These are phyloP conservation scores for Drosophila subpulchrella DNA, from an alignment of 1,140 invertebrate species.

Conservation along the genomic window DNA sequence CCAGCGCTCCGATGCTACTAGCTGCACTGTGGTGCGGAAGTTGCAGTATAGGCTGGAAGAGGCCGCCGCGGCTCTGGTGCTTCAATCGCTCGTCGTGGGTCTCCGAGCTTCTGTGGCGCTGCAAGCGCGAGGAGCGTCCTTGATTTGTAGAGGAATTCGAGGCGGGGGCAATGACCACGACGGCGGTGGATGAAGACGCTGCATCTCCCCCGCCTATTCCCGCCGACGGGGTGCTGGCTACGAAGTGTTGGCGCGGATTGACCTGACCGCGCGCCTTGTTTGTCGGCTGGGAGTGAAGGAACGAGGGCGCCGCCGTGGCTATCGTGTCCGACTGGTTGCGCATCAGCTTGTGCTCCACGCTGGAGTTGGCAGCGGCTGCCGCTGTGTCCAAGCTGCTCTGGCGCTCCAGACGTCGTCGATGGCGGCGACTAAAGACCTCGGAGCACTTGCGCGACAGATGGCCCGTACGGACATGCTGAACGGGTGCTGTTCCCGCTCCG, in stretches of 20 bases:
- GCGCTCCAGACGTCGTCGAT: slow-evolving; percentile 67
- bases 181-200: slow-evolving; percentile 20
- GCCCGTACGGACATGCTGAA: slow-evolving; percentile 41
- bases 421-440: slow-evolving; percentile 76
- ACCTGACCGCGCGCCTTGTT: slow-evolving; percentile 34
- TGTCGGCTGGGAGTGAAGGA: slow-evolving; percentile 54
- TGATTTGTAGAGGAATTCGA: slow-evolving; percentile 16
- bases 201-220: background rate
- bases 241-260: slow-evolving; percentile 63
- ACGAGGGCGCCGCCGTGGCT: slow-evolving; percentile 59
- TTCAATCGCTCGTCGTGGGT: slow-evolving; percentile 78
- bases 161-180: slow-evolving; percentile 45
- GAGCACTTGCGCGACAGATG: slow-evolving; percentile 75
- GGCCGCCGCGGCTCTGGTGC: slow-evolving; percentile 65
- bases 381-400: slow-evolving; percentile 72
- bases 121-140: slow-evolving; percentile 59
- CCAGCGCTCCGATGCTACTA: slow-evolving; percentile 47
- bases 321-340: slow-evolving; percentile 80
- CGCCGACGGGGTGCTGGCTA: slow-evolving; percentile 28
- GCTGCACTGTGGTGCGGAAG: slow-evolving; percentile 52
- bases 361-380: slow-evolving; percentile 40
- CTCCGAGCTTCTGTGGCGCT: slow-evolving; percentile 81
- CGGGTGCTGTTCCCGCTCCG: background rate
- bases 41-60: slow-evolving; percentile 74
- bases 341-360: slow-evolving; percentile 60